Conservation (phyloP, 2,113 vertebrate genomes). For the Halichoerus grypus region DNA sequence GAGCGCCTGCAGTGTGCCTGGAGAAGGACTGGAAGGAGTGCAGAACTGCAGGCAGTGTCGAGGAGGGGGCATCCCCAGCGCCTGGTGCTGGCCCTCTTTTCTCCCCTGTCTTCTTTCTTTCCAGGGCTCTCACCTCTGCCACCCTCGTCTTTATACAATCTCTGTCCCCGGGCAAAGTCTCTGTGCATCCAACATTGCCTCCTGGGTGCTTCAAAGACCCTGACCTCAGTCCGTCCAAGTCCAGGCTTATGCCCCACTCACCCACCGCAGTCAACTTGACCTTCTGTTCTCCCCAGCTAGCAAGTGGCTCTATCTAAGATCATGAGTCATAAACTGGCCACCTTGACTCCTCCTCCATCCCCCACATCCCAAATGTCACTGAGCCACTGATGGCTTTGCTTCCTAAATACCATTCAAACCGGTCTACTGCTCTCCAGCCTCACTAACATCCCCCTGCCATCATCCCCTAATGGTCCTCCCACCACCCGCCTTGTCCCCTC, state of each 20-base stretch:
- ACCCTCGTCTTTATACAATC: background rate
- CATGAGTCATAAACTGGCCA: background rate
- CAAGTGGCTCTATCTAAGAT: background rate
- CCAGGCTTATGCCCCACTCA: background rate
- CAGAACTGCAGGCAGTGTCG: accelerated
- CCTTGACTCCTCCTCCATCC: background rate
- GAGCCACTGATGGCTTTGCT: background rate
- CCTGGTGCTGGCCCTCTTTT: background rate
- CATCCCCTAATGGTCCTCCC: background rate
- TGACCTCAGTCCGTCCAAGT: background rate
- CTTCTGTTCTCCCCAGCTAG: background rate
- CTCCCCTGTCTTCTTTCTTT: too few relatives aligned
- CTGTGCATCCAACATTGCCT: background rate
- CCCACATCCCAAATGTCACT: constrained; percentile 33
- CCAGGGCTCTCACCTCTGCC: background rate
- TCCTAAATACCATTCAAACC: background rate
- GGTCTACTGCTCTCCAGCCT: background rate
- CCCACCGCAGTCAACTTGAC: background rate
- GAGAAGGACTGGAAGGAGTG: background rate
- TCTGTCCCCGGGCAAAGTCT: background rate
- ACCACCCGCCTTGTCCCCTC: background rate
- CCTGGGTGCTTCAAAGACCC: background rate
- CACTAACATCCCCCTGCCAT: accelerated
- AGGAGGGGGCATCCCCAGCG: accelerated
- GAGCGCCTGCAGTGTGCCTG: background rate